phyloP scores from a whole-genome alignment of 2,113 vertebrate species.

The Vulpes vulpes region DNA sequence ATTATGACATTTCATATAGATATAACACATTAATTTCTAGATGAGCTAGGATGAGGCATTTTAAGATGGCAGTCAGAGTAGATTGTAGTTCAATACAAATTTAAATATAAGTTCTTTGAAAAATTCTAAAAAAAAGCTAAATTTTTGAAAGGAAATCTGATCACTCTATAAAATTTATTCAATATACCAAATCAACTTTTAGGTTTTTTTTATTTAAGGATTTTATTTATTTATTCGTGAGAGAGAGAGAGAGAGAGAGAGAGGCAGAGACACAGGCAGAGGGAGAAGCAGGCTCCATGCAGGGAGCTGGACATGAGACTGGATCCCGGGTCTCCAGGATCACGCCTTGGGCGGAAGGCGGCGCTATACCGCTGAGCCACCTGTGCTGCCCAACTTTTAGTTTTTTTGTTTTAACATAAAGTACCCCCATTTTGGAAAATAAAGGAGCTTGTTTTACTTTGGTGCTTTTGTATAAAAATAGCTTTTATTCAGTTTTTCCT shows the following conservation, averaged over 20 bases:
- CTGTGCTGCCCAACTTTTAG: not conserved
- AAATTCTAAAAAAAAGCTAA: not conserved
- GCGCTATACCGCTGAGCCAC: too few relatives aligned
- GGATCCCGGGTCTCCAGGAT: too few relatives aligned
- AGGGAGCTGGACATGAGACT: too few relatives aligned
- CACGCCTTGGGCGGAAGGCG: too few relatives aligned
- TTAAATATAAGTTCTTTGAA: conserved; percentile 43
- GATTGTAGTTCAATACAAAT: conserved; percentile 12
- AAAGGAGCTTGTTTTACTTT: conserved; percentile 1
- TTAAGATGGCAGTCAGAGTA: conserved; percentile 9
- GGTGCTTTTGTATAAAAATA: conserved; percentile 28
- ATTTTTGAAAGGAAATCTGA: conserved; percentile 21
- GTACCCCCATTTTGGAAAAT: not conserved
- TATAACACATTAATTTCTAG: not conserved
- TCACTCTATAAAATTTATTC: conserved; percentile 11
- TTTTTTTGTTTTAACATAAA: not conserved
- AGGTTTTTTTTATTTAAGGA: not conserved
- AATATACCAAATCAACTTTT: not conserved
- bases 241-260: too few relatives aligned
- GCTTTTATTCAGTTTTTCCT: not conserved
- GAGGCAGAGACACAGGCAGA: too few relatives aligned
- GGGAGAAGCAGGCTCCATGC: too few relatives aligned
- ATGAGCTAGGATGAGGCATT: not conserved
- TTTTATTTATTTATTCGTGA: too few relatives aligned
- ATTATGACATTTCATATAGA: not conserved